These are phyloP conservation scores for Pipistrellus pipistrellus DNA, from an alignment of 2,797 vertebrate genomes.

Conservation along the genomic window DNA sequence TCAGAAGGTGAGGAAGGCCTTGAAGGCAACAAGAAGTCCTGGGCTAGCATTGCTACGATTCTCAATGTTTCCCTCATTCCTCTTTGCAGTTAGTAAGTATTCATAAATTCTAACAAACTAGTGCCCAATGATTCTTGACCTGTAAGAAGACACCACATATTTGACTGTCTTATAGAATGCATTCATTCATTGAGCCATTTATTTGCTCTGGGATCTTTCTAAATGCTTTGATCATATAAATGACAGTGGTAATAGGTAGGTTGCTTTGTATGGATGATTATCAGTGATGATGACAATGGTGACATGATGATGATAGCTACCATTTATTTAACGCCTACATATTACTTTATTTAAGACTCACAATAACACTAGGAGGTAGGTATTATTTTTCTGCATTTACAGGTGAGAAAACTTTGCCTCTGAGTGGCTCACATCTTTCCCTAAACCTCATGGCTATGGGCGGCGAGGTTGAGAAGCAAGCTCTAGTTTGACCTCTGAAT, in stretches of 20 bases:
- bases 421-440: neutral
- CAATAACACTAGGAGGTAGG: neutral
- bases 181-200: neutral
- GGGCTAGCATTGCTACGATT: neutral
- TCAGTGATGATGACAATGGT: neutral
- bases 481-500: neutral
- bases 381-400: neutral
- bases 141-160: neutral
- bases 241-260: neutral
- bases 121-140: constrained; percentile 23
- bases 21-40: neutral
- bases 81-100: neutral
- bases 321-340: neutral
- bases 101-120: neutral
- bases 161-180: neutral
- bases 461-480: neutral
- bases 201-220: neutral
- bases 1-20: neutral
- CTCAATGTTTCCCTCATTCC: neutral
- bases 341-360: neutral
- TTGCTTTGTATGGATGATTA: constrained; percentile 4
- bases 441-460: neutral
- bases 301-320: neutral
- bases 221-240: neutral
- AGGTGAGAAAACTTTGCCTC: neutral